Conservation (phyloP, 2,113 vertebrate genomes). For the Chaetops frenatus region DNA sequence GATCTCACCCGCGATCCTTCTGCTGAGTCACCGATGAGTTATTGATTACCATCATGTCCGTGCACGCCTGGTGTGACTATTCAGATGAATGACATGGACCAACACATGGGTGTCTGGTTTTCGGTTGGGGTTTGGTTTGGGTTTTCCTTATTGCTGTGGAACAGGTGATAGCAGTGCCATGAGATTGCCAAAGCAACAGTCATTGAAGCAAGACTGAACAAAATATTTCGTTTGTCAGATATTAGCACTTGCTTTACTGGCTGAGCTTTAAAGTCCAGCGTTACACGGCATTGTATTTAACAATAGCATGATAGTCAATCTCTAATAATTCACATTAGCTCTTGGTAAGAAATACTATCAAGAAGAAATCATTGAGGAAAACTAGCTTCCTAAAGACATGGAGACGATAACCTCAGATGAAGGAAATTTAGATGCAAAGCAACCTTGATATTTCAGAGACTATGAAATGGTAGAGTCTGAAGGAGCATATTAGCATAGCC, state of each 20-base stretch:
- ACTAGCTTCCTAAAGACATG: neutral
- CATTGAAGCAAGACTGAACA: neutral
- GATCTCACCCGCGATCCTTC: neutral
- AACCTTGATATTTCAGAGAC: neutral
- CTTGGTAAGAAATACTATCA: neutral
- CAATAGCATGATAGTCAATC: neutral
- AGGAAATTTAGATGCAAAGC: neutral
- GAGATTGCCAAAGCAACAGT: neutral
- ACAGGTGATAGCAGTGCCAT: neutral
- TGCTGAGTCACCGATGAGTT: constrained; percentile 30
- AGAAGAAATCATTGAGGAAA: neutral
- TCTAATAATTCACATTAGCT: neutral
- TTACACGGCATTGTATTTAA: neutral
- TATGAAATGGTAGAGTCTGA: neutral
- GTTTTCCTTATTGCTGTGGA: neutral
- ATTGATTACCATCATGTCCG: neutral
- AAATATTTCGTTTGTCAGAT: neutral
- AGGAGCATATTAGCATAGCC: neutral
- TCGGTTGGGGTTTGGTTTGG: neutral
- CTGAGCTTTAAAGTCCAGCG: neutral
- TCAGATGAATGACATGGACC: neutral
- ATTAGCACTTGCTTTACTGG: neutral
- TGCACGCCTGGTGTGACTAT: neutral
- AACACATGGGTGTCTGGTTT: neutral
- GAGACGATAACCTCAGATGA: neutral